A percentile compares a stretch with the other conserved stretches of the same genome.
Evolutionary conservation across 2,797 vertebrate genomes (phyloP).

Genomic region (Furcifer pardalis): DNA sequence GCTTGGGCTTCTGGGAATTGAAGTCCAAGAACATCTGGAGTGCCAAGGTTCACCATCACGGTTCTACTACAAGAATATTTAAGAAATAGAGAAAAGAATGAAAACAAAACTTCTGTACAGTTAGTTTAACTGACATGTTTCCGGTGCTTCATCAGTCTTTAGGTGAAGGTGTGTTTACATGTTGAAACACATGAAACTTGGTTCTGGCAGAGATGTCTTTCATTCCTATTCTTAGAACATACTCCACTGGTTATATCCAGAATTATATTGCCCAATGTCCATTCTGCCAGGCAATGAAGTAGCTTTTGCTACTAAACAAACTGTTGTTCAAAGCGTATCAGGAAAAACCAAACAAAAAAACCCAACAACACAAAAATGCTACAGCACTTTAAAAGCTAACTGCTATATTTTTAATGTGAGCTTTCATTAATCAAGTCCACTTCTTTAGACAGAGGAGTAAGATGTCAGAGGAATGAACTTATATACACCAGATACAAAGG

Average conservation of each 20-base stretch:
- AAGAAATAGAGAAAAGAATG: slow-evolving; percentile 45
- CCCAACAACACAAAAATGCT: too few species aligned
- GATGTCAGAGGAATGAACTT: too few species aligned
- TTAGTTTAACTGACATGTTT: slow-evolving; percentile 40
- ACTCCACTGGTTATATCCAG: background rate
- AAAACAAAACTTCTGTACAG: slow-evolving; percentile 34
- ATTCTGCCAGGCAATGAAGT: slow-evolving; percentile 42
- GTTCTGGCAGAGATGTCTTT: slow-evolving; percentile 19
- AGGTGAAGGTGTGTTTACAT: slow-evolving; percentile 47
- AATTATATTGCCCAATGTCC: background rate
- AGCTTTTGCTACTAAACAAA: slow-evolving; percentile 58
- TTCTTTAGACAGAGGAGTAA: too few species aligned
- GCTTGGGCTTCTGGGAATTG: too few species aligned
- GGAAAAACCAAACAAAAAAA: too few species aligned
- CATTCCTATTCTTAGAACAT: background rate
- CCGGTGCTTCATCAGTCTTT: slow-evolving; percentile 59
- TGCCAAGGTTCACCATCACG: too few species aligned
- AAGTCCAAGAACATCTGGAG: too few species aligned
- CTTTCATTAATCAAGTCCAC: too few species aligned
- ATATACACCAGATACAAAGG: too few species aligned
- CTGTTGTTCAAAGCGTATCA: too few species aligned
- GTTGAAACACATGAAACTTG: slow-evolving; percentile 30
- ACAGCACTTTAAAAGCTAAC: too few species aligned
- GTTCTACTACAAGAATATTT: slow-evolving; percentile 41
- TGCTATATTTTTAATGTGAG: too few species aligned